Percentiles rank a stretch among this genome's conserved stretches.
phyloP scores from a whole-genome alignment of 23 tunicate genomes.

The Trididemnum nubilum region DNA sequence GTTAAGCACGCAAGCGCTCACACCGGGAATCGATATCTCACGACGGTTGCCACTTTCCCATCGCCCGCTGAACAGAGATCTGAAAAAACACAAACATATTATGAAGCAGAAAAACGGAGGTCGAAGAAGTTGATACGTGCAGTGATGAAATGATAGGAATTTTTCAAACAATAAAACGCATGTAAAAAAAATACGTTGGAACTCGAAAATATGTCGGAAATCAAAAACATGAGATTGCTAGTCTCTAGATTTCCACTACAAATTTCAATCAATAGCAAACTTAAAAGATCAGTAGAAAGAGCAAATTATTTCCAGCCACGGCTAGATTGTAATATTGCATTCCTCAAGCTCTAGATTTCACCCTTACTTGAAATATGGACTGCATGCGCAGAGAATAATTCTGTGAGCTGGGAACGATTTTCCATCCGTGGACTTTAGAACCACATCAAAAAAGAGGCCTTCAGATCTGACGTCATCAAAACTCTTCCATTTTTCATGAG shows the following conservation, averaged over 20 bases:
- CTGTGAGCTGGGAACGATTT: constrained; percentile 67
- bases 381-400: constrained; percentile 72
- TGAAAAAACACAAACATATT: constrained; percentile 11
- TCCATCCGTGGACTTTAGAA: constrained; percentile 55
- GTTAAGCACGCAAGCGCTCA: constrained; percentile 38
- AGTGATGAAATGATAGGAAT: no score
- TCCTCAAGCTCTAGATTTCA: not conserved
- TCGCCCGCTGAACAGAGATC: constrained; percentile 86
- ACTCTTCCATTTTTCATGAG: constrained; percentile 67
- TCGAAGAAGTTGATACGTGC: no score
- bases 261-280: no score
- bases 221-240: no score
- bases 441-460: constrained; percentile 70
- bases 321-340: no score
- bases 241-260: no score
- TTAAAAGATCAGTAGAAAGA: no score
- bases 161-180: no score
- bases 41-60: constrained; percentile 62
- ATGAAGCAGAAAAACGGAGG: no score
- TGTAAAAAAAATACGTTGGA: no score
- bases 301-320: no score
- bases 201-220: no score
- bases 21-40: constrained; percentile 70
- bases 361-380: constrained; percentile 73
- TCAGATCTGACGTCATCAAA: constrained; percentile 60